phyloP scores from a whole-genome alignment of 2,113 vertebrate species.

The Psammodynastes pulverulentus region DNA sequence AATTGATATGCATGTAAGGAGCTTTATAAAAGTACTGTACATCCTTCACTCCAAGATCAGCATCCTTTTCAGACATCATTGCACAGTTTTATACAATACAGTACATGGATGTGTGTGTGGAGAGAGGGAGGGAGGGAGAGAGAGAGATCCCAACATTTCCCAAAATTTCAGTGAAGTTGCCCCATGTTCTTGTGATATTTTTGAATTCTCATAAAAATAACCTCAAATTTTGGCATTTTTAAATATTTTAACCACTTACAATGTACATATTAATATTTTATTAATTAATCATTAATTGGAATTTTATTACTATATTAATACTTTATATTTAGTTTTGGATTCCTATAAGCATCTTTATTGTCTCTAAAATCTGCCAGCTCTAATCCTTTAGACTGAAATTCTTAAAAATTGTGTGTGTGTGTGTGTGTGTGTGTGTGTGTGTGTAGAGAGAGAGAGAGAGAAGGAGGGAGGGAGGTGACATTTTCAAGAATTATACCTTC shows the following conservation, averaged over 20 bases:
- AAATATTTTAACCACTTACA: background rate
- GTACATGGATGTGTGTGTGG: background rate
- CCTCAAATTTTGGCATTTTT: background rate
- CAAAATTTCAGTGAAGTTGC: background rate
- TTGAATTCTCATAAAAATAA: background rate
- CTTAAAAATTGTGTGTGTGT: background rate
- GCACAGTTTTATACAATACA: background rate
- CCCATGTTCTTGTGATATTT: background rate
- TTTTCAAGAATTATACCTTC: too few species aligned
- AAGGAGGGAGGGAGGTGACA: background rate
- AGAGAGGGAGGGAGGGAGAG: too few species aligned
- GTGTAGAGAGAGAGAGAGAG: too few species aligned
- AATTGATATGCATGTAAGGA: background rate
- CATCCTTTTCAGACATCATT: background rate
- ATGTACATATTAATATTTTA: background rate
- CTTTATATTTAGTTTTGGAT: background rate
- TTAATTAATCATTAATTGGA: too few species aligned
- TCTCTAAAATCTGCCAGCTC: background rate
- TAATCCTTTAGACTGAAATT: background rate
- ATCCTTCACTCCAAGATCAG: background rate
- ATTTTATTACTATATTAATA: too few species aligned
- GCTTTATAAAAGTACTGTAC: background rate
- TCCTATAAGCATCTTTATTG: background rate
- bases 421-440: too few species aligned
- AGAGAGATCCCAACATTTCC: background rate